These are phyloP conservation scores for Erebia epiphron DNA, from an alignment of 2,888 invertebrate species.

Conservation along the genomic window DNA sequence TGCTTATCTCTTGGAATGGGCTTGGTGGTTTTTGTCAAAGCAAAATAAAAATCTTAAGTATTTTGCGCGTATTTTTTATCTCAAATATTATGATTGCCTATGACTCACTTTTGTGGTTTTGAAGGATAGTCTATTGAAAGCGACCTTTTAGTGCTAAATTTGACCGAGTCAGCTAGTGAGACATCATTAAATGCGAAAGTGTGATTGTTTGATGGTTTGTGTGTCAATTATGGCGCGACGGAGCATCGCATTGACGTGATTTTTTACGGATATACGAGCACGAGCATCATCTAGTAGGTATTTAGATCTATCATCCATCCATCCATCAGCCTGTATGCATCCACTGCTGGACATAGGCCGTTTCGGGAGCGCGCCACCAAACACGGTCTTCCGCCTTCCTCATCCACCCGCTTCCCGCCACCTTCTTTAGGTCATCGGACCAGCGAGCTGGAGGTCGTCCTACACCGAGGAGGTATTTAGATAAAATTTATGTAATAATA, in stretches of 20 bases:
- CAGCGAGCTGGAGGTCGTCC: too few relatives aligned
- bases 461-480: background rate
- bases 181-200: background rate
- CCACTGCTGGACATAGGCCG: too few relatives aligned
- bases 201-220: too few relatives aligned
- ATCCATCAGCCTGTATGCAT: too few relatives aligned
- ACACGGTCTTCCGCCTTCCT: too few relatives aligned
- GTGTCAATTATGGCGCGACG: too few relatives aligned
- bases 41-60: background rate
- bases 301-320: too few relatives aligned
- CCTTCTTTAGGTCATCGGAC: too few relatives aligned
- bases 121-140: background rate
- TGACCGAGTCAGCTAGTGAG: background rate
- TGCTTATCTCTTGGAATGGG: conserved; percentile 6
- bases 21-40: background rate
- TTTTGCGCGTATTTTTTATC: conserved; percentile 1
- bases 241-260: too few relatives aligned
- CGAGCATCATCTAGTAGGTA: background rate
- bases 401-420: too few relatives aligned
- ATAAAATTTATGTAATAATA: background rate
- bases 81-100: background rate
- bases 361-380: too few relatives aligned
- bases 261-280: too few relatives aligned
- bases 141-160: background rate
- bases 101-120: background rate